phyloP scores from a whole-genome alignment of 2,113 vertebrate genomes.

The Callipepla squamata region DNA sequence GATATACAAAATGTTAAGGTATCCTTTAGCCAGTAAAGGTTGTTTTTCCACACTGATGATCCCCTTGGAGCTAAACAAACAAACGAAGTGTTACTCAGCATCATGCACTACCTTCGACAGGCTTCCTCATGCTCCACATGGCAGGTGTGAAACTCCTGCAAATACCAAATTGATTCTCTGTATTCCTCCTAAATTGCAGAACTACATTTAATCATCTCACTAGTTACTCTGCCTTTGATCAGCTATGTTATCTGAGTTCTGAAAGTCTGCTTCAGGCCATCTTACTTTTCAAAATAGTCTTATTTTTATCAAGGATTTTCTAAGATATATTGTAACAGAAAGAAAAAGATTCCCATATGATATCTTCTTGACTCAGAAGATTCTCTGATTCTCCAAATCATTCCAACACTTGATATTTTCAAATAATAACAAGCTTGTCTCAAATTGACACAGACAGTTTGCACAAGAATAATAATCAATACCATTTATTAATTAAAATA shows the following conservation, averaged over 20 bases:
- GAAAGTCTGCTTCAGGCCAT: neutral
- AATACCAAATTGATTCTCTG: neutral
- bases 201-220: neutral
- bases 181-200: neutral
- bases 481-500: neutral
- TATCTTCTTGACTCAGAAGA: neutral
- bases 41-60: neutral
- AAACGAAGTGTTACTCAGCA: neutral
- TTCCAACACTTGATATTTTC: neutral
- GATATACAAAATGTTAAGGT: neutral
- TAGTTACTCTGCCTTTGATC: neutral
- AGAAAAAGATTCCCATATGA: neutral
- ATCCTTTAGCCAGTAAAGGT: neutral
- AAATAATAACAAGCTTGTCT: neutral
- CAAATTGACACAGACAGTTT: neutral
- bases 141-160: neutral
- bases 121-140: neutral
- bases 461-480: neutral
- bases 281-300: neutral
- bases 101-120: neutral
- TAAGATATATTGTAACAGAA: neutral
- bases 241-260: neutral
- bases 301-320: neutral
- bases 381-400: constrained; percentile 24
- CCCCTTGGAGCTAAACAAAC: neutral